phyloP scores from a whole-genome alignment of 2,888 invertebrate genomes.

The Polydrusus tereticollis region DNA sequence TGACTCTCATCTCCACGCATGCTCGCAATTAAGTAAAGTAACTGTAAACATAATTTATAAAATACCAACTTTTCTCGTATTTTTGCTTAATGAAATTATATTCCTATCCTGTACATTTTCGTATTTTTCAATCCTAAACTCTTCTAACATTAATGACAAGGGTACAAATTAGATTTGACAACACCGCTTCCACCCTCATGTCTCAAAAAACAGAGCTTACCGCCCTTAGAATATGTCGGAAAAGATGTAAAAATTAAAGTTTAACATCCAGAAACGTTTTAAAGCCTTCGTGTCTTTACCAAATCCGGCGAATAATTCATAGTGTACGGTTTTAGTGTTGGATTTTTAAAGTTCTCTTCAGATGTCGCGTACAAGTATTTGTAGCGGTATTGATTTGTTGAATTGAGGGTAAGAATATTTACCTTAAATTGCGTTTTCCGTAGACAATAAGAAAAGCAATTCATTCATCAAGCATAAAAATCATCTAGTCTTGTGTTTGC shows the following conservation, averaged over 20 bases:
- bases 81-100: no score
- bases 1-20: no score
- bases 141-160: background rate
- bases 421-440: background rate
- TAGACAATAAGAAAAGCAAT: background rate
- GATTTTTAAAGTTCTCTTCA: background rate
- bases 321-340: constrained; percentile 1
- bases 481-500: no score
- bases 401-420: constrained; percentile 35
- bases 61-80: no score
- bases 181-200: constrained; percentile 32
- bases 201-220: constrained; percentile 28
- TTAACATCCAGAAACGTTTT: constrained; percentile 20
- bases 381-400: constrained; percentile 39
- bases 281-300: background rate
- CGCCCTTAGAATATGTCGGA: constrained; percentile 28
- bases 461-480: no score
- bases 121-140: background rate
- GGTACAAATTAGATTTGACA: constrained; percentile 13
- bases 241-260: constrained; percentile 26
- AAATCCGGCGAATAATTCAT: constrained; percentile 17
- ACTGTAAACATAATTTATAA: no score
- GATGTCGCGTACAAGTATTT: constrained; percentile 22
- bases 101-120: no score
- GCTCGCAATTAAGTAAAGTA: no score